Base-by-base conservation (phyloP, 2,113 vertebrate species). In the Sinocyclocheilus anshuiensis region DNA sequence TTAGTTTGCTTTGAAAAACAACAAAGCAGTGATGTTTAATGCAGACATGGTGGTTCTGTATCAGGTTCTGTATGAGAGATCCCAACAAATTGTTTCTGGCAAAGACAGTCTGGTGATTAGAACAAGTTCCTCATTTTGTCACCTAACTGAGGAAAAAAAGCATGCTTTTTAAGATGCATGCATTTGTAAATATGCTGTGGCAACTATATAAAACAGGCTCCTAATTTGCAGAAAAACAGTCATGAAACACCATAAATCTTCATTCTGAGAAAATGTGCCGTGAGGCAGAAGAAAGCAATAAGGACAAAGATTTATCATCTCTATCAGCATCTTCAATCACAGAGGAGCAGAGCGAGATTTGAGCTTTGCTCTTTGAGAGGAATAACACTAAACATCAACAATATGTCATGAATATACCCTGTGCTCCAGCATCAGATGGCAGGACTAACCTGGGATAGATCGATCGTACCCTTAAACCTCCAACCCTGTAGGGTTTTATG, bases 171-270 rank as follows among this genome's bases (percentile, higher is more conserved):
- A 77, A 85, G 84, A 90, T 88, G 77, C 69, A 88, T 83, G 85
- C n/a, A 18, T 24, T 55, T 16, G 11, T 22, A 15, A 53, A 85
- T 67, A 24, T 83, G 86, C 75, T 63, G 59, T 79, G 82, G 83
- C 74, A 83, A 84, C 65, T 88, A 53, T 75, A 79, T 80, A 72
- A 85, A 57, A 82, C 12, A 45, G 71, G 4, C 39, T 72, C 22
- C 53, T 71, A 61, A 87, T 89, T 86, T 89, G 75, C 84, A 67
- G 59, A 48, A 84, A 88, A 63, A 81, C 2, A 36, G 76, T 90
- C 85, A 74, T 85, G 84, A 87, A 86, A 88, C 4, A 26, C 45
- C 71, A 90, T 88, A 85, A 67, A 88, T 88, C 86, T 86, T 89
- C 79, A 88, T 90, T 90, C 76, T 69, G 80, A 79, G 85, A 59